A percentile compares a stretch with the other conserved stretches of the same genome.
These are phyloP conservation scores for Papilio glaucus DNA, from an alignment of 1,140 invertebrate species.

Conservation along the genomic window DNA sequence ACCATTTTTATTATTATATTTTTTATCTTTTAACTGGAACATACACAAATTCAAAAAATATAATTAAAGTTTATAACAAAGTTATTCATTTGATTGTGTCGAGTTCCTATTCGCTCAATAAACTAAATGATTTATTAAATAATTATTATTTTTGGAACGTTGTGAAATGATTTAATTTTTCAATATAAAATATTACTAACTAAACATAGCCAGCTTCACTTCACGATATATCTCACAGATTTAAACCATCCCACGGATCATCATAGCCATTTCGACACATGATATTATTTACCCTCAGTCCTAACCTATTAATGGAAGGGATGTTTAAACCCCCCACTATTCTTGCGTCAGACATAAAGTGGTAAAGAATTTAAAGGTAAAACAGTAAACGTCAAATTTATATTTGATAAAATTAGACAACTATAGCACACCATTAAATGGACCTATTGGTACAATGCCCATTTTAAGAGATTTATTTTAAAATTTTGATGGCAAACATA, in stretches of 20 bases:
- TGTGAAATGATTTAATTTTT: not conserved
- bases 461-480: too few relatives aligned
- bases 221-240: too few relatives aligned
- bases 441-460: too few relatives aligned
- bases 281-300: too few relatives aligned
- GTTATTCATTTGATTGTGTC: not conserved
- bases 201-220: too few relatives aligned
- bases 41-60: not conserved
- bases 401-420: not conserved
- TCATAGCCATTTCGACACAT: too few relatives aligned
- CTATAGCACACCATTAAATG: too few relatives aligned
- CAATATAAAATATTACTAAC: too few relatives aligned
- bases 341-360: not conserved
- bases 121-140: not conserved
- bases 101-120: not conserved
- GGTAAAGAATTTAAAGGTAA: constrained; percentile 16
- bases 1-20: not conserved
- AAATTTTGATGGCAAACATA: too few relatives aligned
- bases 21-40: not conserved
- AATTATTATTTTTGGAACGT: not conserved
- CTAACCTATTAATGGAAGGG: not conserved
- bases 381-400: not conserved
- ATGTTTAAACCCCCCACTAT: not conserved
- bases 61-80: not conserved
- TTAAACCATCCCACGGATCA: too few relatives aligned